phyloP scores from a whole-genome alignment of 1,140 invertebrate species.

The Drosophila quadrilineata region DNA sequence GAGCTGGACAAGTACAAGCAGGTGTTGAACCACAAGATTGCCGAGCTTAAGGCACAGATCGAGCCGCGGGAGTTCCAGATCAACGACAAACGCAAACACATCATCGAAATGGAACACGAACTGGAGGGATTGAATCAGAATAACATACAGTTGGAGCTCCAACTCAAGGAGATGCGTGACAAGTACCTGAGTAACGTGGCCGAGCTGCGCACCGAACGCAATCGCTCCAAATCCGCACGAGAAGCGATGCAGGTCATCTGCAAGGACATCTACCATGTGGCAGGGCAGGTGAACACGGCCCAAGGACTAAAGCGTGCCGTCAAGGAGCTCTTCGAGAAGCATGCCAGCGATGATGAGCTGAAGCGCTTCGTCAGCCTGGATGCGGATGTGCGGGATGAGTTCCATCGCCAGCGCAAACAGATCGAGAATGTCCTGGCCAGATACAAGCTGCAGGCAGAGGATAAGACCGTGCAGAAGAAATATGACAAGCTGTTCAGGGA shows the following conservation, averaged over 20 bases:
- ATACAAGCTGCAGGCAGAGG: conserved; percentile 72
- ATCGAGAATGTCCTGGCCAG: conserved; percentile 88
- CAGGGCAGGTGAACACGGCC: conserved; percentile 89
- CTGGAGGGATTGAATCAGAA: conserved; percentile 84
- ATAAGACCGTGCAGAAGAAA: conserved; percentile 55
- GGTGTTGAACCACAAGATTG: conserved; percentile 93
- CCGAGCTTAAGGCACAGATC: conserved; percentile 91
- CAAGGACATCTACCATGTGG: conserved; percentile 89
- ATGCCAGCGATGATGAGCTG: conserved; percentile 87
- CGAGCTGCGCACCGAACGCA: conserved; percentile 86
- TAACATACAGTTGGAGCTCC: conserved; percentile 86
- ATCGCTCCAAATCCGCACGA: conserved; percentile 85
- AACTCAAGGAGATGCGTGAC: conserved; percentile 88
- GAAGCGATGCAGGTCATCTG: conserved; percentile 88
- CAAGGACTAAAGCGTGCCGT: conserved; percentile 90
- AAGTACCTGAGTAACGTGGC: conserved; percentile 87
- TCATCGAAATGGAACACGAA: conserved; percentile 88
- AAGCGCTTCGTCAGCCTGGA: conserved; percentile 85
- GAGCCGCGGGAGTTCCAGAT: conserved; percentile 91
- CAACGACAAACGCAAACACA: conserved; percentile 89
- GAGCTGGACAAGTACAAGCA: conserved; percentile 95
- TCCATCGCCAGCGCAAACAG: conserved; percentile 89
- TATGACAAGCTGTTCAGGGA: conserved; percentile 84
- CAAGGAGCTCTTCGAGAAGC: conserved; percentile 83
- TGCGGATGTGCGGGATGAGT: conserved; percentile 89